Evolutionary conservation across 2,797 vertebrate species (phyloP).

Genomic region (Esox lucius): DNA sequence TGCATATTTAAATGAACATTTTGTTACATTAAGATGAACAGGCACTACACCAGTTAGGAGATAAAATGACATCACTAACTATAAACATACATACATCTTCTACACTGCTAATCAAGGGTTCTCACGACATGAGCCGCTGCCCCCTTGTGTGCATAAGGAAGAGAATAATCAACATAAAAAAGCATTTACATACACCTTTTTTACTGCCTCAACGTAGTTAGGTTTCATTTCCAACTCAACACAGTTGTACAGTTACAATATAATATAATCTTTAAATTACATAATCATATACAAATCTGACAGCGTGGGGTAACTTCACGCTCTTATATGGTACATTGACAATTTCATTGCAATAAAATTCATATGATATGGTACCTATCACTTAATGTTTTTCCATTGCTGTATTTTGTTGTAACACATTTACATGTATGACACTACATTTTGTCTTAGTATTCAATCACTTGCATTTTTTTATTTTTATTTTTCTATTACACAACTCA

Average conservation of each 20-base stretch:
- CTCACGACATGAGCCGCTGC: conserved; percentile 68
- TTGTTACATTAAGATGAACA: conserved; percentile 82
- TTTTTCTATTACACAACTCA: conserved; percentile 79
- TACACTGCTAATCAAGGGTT: conserved; percentile 73
- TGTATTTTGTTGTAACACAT: conserved; percentile 77
- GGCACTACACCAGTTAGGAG: conserved; percentile 84
- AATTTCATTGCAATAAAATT: conserved; percentile 75
- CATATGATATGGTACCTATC: conserved; percentile 75
- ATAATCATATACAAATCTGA: conserved; percentile 85
- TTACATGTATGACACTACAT: conserved; percentile 82
- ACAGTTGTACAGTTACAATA: conserved; percentile 85
- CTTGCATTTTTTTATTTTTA: conserved; percentile 69
- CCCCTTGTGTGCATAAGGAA: conserved; percentile 74
- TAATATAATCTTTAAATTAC: conserved; percentile 85
- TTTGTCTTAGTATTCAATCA: conserved; percentile 75
- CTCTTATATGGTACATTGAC: conserved; percentile 77
- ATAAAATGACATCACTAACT: conserved; percentile 80
- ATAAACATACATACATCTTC: conserved; percentile 76
- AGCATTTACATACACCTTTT: conserved; percentile 79
- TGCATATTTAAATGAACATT: conserved; percentile 80
- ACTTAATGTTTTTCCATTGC: conserved; percentile 65
- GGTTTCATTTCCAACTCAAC: conserved; percentile 77
- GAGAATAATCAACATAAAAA: conserved; percentile 74
- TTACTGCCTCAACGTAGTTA: conserved; percentile 77
- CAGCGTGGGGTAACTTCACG: conserved; percentile 74